Evolutionary conservation across 2,888 invertebrate species (phyloP), one percentile per base, ranked within the genome.

Genomic region (Cheilosia grossa): DNA sequence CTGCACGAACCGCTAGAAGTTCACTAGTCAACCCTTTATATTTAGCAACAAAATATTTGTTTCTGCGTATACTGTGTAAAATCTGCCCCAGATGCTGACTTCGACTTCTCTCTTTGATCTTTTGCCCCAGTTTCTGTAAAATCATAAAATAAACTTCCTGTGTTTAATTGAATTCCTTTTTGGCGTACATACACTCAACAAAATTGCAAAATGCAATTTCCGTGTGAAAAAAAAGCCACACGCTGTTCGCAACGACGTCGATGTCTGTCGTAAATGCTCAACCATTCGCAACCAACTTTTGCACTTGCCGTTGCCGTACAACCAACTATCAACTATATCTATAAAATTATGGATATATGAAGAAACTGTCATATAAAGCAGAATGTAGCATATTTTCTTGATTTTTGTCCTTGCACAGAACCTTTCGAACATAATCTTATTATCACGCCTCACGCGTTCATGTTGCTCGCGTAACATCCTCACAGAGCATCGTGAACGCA

Each of bases 391-490:
- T 30, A 61, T 69, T 61, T 37, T 30, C 77, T 21, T 40, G 30
- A 75, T 59, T 47, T 72, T 64, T 40, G 24, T 77, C 59, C 75
- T 51, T 37, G 1, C 7, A 15, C 3, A 4, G 44, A 40, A 72
- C 54, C 47, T 56, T 64, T 40, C 56, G 4, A 40, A 58, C 2
- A 72, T 51, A 78, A 78, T 72, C 78, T 78, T 51, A 78, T 82
- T 78, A 82, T 59, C 78, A 78, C 82, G 78, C 78, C 64, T 78
- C 72, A 78, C 61, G 82, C 78, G 72, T 67, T 77, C 70, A 49
- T 53, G 63, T 69, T 51, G 69, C 75, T 66, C 64, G 42, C 37
- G 44, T 72, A 49, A 58, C 64, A 66, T 47, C 64, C 61, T 61
- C 53, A 67, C 7, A 77, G 53, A 66, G 64, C 64, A 47, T 44